Evolutionary conservation across 2,888 invertebrate species (phyloP).

Genomic region (Drosophila neotestacea): DNA sequence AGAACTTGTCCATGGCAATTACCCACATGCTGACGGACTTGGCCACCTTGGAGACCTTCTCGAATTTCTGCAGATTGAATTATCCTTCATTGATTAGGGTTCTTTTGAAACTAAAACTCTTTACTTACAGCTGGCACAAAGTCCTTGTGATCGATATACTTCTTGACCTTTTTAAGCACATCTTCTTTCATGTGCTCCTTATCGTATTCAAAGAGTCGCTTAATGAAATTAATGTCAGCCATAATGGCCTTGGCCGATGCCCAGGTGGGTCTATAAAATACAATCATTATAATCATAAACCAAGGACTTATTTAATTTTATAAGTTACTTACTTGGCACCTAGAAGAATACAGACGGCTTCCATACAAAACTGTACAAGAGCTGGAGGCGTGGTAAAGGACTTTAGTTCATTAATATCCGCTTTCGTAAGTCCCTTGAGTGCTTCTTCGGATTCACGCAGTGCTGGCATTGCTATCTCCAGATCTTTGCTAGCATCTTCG

Average conservation of each 20-base stretch:
- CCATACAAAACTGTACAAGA: constrained; percentile 95
- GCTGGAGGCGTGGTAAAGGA: constrained; percentile 95
- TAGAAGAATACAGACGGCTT: constrained; percentile 94
- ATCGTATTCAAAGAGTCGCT: constrained; percentile 92
- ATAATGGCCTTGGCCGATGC: constrained; percentile 92
- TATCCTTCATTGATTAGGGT: background rate
- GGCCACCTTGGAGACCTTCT: constrained; percentile 94
- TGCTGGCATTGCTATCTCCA: constrained; percentile 94
- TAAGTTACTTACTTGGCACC: constrained; percentile 89
- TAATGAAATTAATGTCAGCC: constrained; percentile 93
- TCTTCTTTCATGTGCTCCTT: constrained; percentile 94
- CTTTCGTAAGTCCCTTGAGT: constrained; percentile 93
- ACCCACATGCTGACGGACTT: constrained; percentile 97
- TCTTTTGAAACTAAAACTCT: no score
- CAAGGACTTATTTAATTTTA: background rate
- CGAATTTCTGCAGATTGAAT: constrained; percentile 87
- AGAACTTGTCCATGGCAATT: constrained; percentile 94
- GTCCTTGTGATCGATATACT: constrained; percentile 93
- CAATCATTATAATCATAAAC: background rate
- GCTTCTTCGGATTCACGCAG: constrained; percentile 94
- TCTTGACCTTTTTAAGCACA: constrained; percentile 91
- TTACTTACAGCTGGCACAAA: constrained; percentile 90
- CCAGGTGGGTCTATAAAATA: constrained; percentile 92
- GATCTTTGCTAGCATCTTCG: constrained; percentile 94
- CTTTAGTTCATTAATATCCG: constrained; percentile 95